Evolutionary conservation across 1,140 invertebrate species (phyloP), one percentile per base, ranked within the genome.

Genomic region (Brachionus koreanus): DNA sequence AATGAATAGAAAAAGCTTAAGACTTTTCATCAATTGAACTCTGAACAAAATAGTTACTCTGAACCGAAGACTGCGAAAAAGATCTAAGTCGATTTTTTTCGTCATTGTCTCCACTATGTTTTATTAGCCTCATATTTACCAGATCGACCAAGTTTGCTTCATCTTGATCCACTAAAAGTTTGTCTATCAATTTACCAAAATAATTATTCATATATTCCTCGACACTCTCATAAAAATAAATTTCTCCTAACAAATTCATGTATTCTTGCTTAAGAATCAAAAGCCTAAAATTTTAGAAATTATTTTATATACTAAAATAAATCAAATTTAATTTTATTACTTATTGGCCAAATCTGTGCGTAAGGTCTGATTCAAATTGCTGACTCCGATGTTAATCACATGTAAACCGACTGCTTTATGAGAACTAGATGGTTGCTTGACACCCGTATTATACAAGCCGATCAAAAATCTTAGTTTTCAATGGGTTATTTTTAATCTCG

Each of bases 101-200:
- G 25, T 46, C 23, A 74, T 46, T 42, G 9, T 72, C 67, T 25
- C 39, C n/a, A 25, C 33, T 39, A 6, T 79, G 35, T 43, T 10
- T 57, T 0, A 69, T 69, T 16, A 39, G 35, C 49, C 43, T 79
- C 16, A 61, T 61, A 23, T 61, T 43, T 25, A 61, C 49, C 9
- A 79, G 42, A 65, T 79, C 76, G 16, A 42, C 46, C n/a, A 79
- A 43, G 35, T 79, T 79, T 6, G 76, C 76, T 42, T 79, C 76
- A 9, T 79, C 76, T 37, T 79, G 76, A 61, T 79, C 76, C 7
- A 65, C 49, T 12, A 79, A 42, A 10, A 79, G 49, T 61, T 65
- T 79, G 9, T 79, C 76, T 39, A 79, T 57, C 23, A 79, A 65
- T 61, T 57, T 57, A 13, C 39, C 49, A 79, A 57, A 79, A 43